phyloP scores from a whole-genome alignment of 2,888 invertebrate species.

The Platypus cylindrus region DNA sequence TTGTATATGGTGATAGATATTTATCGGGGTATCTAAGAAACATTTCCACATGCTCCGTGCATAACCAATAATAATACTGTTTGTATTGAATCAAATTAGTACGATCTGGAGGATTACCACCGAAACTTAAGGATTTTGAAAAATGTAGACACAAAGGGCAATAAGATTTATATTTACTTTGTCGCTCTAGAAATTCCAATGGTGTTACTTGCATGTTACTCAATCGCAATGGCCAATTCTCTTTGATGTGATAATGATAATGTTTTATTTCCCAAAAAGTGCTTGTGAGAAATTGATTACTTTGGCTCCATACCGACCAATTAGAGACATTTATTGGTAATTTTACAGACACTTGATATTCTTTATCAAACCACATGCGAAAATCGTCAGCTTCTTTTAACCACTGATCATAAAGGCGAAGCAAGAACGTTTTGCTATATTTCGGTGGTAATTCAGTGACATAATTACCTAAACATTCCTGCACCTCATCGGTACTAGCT shows the following conservation, averaged over 20 bases:
- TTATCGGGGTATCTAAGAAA: conserved; percentile 37
- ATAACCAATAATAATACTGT: conserved; percentile 48
- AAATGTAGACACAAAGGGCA: conserved; percentile 47
- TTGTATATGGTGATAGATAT: conserved; percentile 33
- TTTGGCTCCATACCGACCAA: conserved; percentile 42
- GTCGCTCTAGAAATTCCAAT: conserved; percentile 38
- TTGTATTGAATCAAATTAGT: conserved; percentile 44
- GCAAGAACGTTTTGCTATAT: conserved; percentile 30
- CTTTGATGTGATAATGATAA: conserved; percentile 38
- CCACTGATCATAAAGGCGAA: conserved; percentile 38
- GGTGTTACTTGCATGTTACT: conserved; percentile 44
- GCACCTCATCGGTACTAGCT: conserved; percentile 30
- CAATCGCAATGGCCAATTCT: conserved; percentile 38
- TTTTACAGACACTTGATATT: conserved; percentile 42
- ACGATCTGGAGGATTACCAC: conserved; percentile 39
- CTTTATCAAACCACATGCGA: conserved; percentile 39
- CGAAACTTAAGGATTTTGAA: conserved; percentile 28
- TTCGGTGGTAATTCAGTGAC: conserved; percentile 25
- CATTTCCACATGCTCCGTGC: conserved; percentile 38
- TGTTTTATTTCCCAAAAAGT: conserved; percentile 37
- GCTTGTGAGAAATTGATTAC: conserved; percentile 31
- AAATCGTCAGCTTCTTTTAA: conserved; percentile 27
- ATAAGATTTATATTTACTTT: conserved; percentile 40
- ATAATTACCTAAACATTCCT: conserved; percentile 35
- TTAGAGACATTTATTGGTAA: conserved; percentile 40